Conservation (phyloP, 2,113 vertebrate genomes). For the Otocyon megalotis region DNA sequence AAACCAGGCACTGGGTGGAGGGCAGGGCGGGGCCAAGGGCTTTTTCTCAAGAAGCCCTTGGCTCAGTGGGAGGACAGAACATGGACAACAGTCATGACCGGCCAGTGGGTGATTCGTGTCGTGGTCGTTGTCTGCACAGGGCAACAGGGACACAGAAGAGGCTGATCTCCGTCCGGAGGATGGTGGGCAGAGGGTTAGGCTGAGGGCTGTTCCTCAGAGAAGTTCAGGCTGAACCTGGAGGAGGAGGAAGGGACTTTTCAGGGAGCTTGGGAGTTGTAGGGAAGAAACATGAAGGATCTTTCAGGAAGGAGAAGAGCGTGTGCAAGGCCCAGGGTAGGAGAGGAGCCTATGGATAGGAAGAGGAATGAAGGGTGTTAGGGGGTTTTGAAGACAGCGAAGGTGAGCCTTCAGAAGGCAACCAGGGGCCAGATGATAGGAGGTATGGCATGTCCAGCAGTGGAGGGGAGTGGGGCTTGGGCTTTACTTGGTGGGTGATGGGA, state of each 20-base stretch:
- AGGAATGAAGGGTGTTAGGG: not conserved
- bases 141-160: not conserved
- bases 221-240: not conserved
- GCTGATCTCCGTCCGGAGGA: not conserved
- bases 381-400: not conserved
- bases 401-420: not conserved
- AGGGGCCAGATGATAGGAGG: not conserved
- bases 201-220: not conserved
- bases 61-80: not conserved
- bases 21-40: not conserved
- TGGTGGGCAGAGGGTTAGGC: not conserved
- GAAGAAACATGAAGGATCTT: not conserved
- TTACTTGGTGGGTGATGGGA: not conserved
- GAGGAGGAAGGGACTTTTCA: not conserved
- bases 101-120: not conserved
- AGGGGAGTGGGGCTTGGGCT: not conserved
- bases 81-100: rapidly evolving
- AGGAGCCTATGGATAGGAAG: not conserved
- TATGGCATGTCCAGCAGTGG: not conserved
- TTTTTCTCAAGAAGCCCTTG: not conserved
- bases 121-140: not conserved
- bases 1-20: not conserved
- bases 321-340: not conserved
- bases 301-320: not conserved
- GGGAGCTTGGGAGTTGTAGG: not conserved